A percentile compares a stretch with the other conserved stretches of the same genome.
phyloP scores from a whole-genome alignment of 2,888 invertebrate genomes.

The Drosophila melanocephala region DNA sequence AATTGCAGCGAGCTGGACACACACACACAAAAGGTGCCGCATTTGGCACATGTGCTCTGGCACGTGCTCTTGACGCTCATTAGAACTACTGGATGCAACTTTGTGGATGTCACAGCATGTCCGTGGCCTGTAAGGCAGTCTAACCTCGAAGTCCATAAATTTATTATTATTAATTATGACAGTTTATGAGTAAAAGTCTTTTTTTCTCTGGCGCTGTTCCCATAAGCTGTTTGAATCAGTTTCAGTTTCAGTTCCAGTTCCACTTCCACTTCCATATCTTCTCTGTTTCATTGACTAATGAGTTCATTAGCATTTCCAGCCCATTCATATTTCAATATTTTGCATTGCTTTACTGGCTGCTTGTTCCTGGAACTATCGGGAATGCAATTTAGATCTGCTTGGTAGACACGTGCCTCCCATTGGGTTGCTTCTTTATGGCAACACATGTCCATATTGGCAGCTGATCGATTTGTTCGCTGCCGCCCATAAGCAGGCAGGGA shows the following conservation, averaged over 20 bases:
- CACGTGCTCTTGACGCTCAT: slow-evolving; percentile 73
- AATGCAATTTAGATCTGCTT: slow-evolving; percentile 8
- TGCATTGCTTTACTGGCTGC: slow-evolving; percentile 9
- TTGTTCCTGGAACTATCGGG: slow-evolving; percentile 35
- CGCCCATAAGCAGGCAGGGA: slow-evolving; percentile 51
- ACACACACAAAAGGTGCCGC: slow-evolving; percentile 55
- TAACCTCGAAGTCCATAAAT: slow-evolving; percentile 60
- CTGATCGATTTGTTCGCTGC: slow-evolving; percentile 68
- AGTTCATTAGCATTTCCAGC: slow-evolving; percentile 55
- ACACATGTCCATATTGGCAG: slow-evolving; percentile 61
- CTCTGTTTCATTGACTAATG: slow-evolving; percentile 52
- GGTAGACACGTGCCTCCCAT: slow-evolving; percentile 51
- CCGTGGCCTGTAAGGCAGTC: slow-evolving; percentile 51
- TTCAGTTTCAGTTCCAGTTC: slow-evolving; percentile 16
- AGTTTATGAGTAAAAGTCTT: slow-evolving; percentile 77
- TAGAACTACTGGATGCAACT: slow-evolving; percentile 50
- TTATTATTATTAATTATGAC: slow-evolving; percentile 78
- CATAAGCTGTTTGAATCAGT: slow-evolving; percentile 35
- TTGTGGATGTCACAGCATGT: slow-evolving; percentile 35
- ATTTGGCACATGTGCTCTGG: slow-evolving; percentile 66
- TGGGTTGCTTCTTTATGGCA: slow-evolving; percentile 51
- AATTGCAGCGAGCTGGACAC: slow-evolving; percentile 61
- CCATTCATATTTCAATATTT: slow-evolving; percentile 48
- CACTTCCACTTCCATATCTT: slow-evolving; percentile 9
- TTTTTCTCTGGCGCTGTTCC: slow-evolving; percentile 23